These are phyloP conservation scores for Ctenosaura bakeri DNA, from an alignment of 2,797 vertebrate species.

Conservation along the genomic window DNA sequence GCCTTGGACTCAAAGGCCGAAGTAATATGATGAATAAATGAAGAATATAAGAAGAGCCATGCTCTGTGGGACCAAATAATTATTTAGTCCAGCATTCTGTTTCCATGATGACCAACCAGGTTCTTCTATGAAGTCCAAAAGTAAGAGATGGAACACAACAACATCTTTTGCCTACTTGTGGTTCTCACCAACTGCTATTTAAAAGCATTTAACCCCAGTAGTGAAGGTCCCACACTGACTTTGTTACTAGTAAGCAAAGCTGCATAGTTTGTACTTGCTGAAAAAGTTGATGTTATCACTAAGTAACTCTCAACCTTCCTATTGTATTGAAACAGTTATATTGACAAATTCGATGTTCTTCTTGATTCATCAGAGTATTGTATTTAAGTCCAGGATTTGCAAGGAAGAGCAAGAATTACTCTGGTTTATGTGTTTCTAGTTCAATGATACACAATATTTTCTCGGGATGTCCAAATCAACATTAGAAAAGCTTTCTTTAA, in stretches of 20 bases:
- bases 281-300: conserved; percentile 43
- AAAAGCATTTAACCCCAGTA: background rate
- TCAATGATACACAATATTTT: conserved; percentile 50
- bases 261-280: conserved; percentile 28
- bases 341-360: background rate
- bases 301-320: background rate
- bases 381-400: background rate
- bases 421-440: conserved; percentile 15
- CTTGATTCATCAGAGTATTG: conserved; percentile 15
- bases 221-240: background rate
- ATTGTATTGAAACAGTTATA: conserved; percentile 49
- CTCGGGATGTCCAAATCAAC: background rate
- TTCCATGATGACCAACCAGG: background rate
- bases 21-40: background rate
- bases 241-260: conserved; percentile 39
- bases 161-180: background rate
- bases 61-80: background rate
- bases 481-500: conserved; percentile 5
- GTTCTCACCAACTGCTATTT: background rate
- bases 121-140: background rate
- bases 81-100: background rate
- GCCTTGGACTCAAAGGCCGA: conserved; percentile 19
- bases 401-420: conserved; percentile 35
- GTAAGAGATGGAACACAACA: background rate
- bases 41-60: background rate